These are phyloP conservation scores for Brachirus orientalis DNA, from an alignment of 2,113 vertebrate species.

Conservation along the genomic window DNA sequence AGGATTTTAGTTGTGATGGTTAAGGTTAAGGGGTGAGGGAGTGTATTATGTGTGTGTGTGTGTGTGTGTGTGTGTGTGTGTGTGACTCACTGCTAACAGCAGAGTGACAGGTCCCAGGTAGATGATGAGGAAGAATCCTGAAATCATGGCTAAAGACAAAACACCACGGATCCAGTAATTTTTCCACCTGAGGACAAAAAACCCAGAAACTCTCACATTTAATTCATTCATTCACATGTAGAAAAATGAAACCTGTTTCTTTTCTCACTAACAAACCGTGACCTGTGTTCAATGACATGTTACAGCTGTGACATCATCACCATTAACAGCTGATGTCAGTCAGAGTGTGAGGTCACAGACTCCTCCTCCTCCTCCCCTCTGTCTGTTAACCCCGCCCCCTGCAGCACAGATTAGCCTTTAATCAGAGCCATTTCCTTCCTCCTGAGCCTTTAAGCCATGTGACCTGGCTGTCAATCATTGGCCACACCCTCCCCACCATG, in stretches of 20 bases:
- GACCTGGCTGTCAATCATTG: constrained; percentile 32
- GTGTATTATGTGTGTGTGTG: no score
- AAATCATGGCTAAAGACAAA: constrained; percentile 94
- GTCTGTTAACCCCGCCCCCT: constrained; percentile 24
- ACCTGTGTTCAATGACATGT: not conserved
- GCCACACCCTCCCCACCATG: constrained; percentile 13
- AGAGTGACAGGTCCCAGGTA: constrained; percentile 94
- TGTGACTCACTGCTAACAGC: constrained; percentile 78
- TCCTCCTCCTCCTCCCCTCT: not conserved
- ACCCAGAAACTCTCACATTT: not conserved
- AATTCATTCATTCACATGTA: not conserved
- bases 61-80: no score
- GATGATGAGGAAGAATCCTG: constrained; percentile 91
- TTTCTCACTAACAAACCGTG: not conserved
- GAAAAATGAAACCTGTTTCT: no score
- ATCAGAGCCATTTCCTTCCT: constrained; percentile 2
- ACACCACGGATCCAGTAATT: constrained; percentile 99
- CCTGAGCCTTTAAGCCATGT: constrained; percentile 56
- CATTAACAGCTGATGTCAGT: no score
- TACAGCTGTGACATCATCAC: no score
- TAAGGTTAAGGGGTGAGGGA: no score
- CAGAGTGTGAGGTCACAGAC: no score
- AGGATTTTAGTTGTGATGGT: no score
- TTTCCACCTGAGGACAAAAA: constrained; percentile 89
- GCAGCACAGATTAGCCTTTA: constrained; percentile 51